Evolutionary conservation across 2,888 invertebrate genomes (phyloP), one percentile per base, ranked within the genome.

Genomic region (Philhelius pedissequus): DNA sequence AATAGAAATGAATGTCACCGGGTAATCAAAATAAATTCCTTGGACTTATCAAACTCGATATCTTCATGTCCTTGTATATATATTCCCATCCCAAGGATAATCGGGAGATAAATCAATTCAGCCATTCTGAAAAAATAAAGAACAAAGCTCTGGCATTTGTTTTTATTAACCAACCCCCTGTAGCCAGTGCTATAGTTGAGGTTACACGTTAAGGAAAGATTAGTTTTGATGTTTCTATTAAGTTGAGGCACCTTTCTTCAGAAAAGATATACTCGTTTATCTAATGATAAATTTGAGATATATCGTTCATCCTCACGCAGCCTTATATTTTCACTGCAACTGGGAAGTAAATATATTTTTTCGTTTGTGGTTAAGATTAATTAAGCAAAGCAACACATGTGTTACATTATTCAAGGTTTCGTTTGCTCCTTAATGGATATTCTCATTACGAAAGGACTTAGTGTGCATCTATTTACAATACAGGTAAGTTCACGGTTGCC

Each of bases 11-110:
- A 90, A 91, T 91, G 91, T 89, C 90, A 87, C 87, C 88, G 88
- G 87, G 88, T 91, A 91, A 90, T 90, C 90, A 90, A 91, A 91
- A 90, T 89, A 90, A 90, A 90, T 91, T 89, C 88, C 86, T 86
- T 35, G 75, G 86, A 86, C 86, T 87, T 87, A 81, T 73, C 80
- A 71, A 71, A 76, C 27, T 80, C 84, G 76, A 80, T 84, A 80
- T 71, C 79, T 66, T 66, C 20, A 35, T n/a, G 60, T 15, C 56
- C 27, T 45, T 20, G 15, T 11, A 15, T 11, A n/a, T 9, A 18
- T n/a, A 11, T 18, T 15, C 20, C 15, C 35, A 52, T 60, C 1
- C 6, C 9, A 78, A 60, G 58, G 70, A 75, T 70, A 76, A 76
- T 84, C 75, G 80, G 22, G 45, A 64, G 71, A 84, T 84, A 80